These are phyloP conservation scores for Pseudomyrmex dendroicus DNA, from an alignment of 1,140 invertebrate genomes.

Conservation along the genomic window DNA sequence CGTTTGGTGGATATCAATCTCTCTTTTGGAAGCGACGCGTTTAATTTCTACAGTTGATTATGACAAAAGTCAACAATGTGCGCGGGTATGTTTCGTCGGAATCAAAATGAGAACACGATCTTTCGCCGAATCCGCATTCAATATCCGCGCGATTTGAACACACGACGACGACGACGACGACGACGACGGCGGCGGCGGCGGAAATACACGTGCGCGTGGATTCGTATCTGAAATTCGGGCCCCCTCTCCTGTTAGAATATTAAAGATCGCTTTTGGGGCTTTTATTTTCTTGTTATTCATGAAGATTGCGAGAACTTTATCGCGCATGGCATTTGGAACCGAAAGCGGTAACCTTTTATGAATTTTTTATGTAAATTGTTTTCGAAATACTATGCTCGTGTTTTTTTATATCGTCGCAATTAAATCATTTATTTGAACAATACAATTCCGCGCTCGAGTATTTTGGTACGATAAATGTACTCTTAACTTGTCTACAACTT, in stretches of 20 bases:
- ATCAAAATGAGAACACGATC: constrained; percentile 33
- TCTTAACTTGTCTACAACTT: not conserved
- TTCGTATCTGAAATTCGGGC: constrained; percentile 34
- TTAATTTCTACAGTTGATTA: not conserved
- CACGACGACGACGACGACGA: not conserved
- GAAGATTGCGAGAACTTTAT: constrained; percentile 16
- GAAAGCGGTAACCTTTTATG: not conserved
- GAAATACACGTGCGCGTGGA: constrained; percentile 24
- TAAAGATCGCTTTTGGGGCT: constrained; percentile 14
- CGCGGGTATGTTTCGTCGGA: not conserved
- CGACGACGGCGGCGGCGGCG: too few species aligned
- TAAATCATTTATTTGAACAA: not conserved
- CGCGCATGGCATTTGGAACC: not conserved
- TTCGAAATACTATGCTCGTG: not conserved
- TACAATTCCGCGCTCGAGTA: not conserved
- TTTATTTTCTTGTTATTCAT: constrained; percentile 34
- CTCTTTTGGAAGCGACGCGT: not conserved
- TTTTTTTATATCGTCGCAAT: not conserved
- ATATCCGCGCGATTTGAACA: constrained; percentile 47
- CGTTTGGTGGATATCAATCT: not conserved
- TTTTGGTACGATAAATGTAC: not conserved
- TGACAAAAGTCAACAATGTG: not conserved
- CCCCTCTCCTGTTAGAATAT: constrained; percentile 19
- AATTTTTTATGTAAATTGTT: not conserved
- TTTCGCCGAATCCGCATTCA: constrained; percentile 41